Percentiles rank a stretch among this genome's conserved stretches.
phyloP scores from a whole-genome alignment of 1,140 invertebrate species.

The Diabrotica virgifera region DNA sequence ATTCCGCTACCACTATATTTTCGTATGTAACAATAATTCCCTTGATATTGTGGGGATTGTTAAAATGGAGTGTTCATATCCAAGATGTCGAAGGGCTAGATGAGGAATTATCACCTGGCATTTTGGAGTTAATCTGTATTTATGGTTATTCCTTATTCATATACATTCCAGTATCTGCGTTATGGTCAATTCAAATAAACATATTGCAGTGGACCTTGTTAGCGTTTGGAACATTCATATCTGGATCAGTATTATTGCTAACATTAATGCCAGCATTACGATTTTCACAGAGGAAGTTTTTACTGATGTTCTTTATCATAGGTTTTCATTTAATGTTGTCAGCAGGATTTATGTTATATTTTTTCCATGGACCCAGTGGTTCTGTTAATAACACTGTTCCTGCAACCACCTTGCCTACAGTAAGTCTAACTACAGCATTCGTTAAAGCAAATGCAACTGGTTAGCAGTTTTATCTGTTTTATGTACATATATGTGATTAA shows the following conservation, averaged over 20 bases:
- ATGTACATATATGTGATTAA: too few relatives aligned
- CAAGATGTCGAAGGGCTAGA: slow-evolving; percentile 57
- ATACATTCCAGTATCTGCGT: slow-evolving; percentile 89
- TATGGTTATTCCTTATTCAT: slow-evolving; percentile 95
- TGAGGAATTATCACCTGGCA: slow-evolving; percentile 59
- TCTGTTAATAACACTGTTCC: not conserved
- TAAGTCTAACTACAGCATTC: not conserved
- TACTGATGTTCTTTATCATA: slow-evolving; percentile 66
- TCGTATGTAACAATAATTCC: slow-evolving; percentile 88
- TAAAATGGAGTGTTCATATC: slow-evolving; percentile 74
- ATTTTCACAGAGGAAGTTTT: slow-evolving; percentile 62
- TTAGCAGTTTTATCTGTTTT: too few relatives aligned
- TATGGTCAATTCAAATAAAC: slow-evolving; percentile 84
- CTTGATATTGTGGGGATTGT: slow-evolving; percentile 72
- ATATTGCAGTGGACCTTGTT: slow-evolving; percentile 88
- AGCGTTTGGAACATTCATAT: slow-evolving; percentile 72
- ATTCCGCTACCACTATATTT: slow-evolving; percentile 86
- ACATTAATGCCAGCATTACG: slow-evolving; percentile 77
- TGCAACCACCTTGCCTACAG: not conserved
- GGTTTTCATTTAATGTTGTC: slow-evolving; percentile 77
- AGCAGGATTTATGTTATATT: slow-evolving; percentile 79
- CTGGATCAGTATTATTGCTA: slow-evolving; percentile 80
- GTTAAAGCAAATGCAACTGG: too few relatives aligned
- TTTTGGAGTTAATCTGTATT: slow-evolving; percentile 83
- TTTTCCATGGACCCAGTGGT: slow-evolving; percentile 55